These are phyloP conservation scores for Melanostoma mellinum DNA, from an alignment of 2,888 invertebrate species.

Conservation along the genomic window DNA sequence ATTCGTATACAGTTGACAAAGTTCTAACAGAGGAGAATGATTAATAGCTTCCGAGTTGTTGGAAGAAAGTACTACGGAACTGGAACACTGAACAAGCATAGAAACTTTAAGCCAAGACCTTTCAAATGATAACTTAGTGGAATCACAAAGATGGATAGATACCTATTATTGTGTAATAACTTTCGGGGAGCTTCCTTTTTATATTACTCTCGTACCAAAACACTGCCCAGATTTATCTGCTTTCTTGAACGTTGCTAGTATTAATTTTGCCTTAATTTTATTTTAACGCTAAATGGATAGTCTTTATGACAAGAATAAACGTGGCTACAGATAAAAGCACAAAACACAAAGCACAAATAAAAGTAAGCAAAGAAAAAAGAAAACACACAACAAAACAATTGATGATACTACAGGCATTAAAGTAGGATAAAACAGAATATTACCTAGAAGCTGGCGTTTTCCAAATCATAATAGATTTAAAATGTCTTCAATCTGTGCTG, in stretches of 20 bases:
- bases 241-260: constrained; percentile 26
- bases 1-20: constrained; percentile 24
- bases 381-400: constrained; percentile 2
- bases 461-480: too few relatives aligned
- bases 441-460: too few relatives aligned
- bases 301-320: constrained; percentile 28
- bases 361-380: not conserved
- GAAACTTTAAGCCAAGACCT: constrained; percentile 6
- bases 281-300: constrained; percentile 34
- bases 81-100: not conserved
- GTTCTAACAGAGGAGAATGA: constrained; percentile 36
- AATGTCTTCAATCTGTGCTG: too few relatives aligned
- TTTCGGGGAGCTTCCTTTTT: constrained; percentile 2
- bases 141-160: constrained; percentile 30
- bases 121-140: not conserved
- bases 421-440: not conserved
- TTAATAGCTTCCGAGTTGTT: constrained; percentile 30
- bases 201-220: not conserved
- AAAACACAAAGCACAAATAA: not conserved
- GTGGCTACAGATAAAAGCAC: constrained; percentile 13
- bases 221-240: constrained; percentile 15
- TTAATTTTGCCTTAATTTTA: constrained; percentile 28
- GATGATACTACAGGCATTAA: constrained; percentile 14
- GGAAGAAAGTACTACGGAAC: constrained; percentile 2
- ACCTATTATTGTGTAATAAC: constrained; percentile 19